phyloP scores from a whole-genome alignment of 35 echinoderm and acorn worm genomes.

The Diadema setosum region DNA sequence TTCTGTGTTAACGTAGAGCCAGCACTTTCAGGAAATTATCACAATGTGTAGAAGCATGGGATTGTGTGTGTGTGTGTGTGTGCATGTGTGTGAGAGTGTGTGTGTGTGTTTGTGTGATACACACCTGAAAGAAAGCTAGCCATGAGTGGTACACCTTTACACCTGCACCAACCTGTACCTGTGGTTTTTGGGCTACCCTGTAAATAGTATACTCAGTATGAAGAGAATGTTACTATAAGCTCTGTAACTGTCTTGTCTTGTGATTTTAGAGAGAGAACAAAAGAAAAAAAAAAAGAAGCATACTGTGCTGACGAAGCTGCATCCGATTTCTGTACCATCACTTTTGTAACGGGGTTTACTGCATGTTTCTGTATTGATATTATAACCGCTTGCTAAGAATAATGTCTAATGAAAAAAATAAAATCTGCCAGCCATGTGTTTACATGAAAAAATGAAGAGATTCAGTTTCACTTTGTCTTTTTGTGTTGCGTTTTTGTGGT shows the following conservation, averaged over 20 bases:
- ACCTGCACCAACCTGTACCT: too few species aligned
- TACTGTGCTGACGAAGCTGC: not conserved
- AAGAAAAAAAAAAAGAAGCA: too few species aligned
- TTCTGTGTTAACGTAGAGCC: slow-evolving; percentile 1
- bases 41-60: not conserved
- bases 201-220: slow-evolving; percentile 5
- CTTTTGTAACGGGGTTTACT: slow-evolving; percentile 28
- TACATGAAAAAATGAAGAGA: slow-evolving; percentile 30
- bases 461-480: too few species aligned
- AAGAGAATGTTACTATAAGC: not conserved
- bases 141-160: too few species aligned
- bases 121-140: not conserved
- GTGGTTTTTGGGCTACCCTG: too few species aligned
- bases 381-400: slow-evolving; percentile 32
- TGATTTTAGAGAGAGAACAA: slow-evolving; percentile 21
- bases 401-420: slow-evolving; percentile 18
- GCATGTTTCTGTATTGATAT: slow-evolving; percentile 21
- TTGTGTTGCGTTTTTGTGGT: too few species aligned
- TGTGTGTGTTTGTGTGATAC: not conserved
- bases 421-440: slow-evolving; percentile 34
- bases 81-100: not conserved
- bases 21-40: not conserved
- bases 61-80: not conserved
- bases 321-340: not conserved
- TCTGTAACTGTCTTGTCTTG: not conserved